Evolutionary conservation across 1,140 invertebrate species (phyloP).

Genomic region (Venustaconcha ellipsiformis): DNA sequence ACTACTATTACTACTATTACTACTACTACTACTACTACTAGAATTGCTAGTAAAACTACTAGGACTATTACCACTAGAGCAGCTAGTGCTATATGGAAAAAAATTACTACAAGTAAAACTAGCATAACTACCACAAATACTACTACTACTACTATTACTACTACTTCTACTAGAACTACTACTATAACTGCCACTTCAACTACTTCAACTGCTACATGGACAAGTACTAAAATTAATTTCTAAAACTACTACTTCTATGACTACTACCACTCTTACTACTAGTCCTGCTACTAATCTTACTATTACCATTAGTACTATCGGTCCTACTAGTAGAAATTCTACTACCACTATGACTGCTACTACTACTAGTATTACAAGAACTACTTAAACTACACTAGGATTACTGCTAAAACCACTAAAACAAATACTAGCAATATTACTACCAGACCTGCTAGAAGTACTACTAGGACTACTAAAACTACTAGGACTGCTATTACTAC

Average conservation of each 20-base stretch:
- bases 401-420: not conserved
- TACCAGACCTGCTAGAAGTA: not conserved
- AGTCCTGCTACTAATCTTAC: not conserved
- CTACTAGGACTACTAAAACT: not conserved
- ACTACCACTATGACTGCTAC: not conserved
- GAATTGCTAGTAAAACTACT: not conserved
- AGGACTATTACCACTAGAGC: not conserved
- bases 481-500: not conserved
- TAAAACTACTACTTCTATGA: not conserved
- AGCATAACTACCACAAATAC: conserved; percentile 22
- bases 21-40: conserved; percentile 2
- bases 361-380: not conserved
- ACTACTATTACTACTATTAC: conserved; percentile 8
- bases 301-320: not conserved
- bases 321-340: not conserved
- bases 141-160: conserved; percentile 22
- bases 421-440: not conserved
- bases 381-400: not conserved
- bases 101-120: conserved; percentile 15
- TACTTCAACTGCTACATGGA: not conserved
- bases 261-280: not conserved
- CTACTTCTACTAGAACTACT: conserved; percentile 23
- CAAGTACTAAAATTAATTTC: not conserved
- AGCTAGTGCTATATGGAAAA: not conserved
- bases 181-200: not conserved